phyloP scores from a whole-genome alignment of 1,140 invertebrate genomes.

The Eurosta solidaginis region DNA sequence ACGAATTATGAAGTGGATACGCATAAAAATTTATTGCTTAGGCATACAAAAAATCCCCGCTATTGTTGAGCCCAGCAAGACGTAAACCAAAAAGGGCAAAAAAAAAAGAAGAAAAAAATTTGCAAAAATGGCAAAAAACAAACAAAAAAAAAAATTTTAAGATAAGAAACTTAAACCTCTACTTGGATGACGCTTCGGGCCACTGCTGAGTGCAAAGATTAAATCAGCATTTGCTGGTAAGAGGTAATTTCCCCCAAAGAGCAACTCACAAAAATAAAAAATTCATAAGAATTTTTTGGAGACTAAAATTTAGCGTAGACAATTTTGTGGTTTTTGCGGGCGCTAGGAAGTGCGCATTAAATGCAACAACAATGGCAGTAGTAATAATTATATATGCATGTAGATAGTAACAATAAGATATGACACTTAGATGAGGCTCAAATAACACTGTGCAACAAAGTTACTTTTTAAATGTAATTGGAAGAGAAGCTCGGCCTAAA shows the following conservation, averaged over 20 bases:
- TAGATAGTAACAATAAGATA: constrained; percentile 26
- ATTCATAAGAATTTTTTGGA: neutral
- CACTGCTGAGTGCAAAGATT: constrained; percentile 37
- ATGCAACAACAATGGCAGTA: constrained; percentile 22
- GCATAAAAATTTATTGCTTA: constrained; percentile 59
- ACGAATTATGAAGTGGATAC: constrained; percentile 50
- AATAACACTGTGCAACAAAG: neutral
- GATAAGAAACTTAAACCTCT: constrained; percentile 9
- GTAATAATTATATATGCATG: constrained; percentile 10
- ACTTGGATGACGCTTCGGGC: neutral
- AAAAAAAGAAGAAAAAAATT: neutral
- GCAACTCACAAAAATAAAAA: neutral
- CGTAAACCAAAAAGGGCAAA: neutral
- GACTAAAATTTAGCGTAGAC: neutral
- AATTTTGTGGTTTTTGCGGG: neutral
- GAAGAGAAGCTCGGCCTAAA: too few relatives aligned
- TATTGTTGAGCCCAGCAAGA: neutral
- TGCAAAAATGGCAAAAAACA: neutral
- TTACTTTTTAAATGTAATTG: too few relatives aligned
- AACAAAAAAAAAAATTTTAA: constrained; percentile 11
- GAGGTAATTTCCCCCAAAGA: neutral
- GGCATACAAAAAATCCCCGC: constrained; percentile 9
- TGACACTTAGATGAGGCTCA: neutral
- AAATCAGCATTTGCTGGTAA: constrained; percentile 49
- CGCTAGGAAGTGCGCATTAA: constrained; percentile 32